Base-by-base conservation (phyloP, 2,113 vertebrate species). In the Syrrhaptes paradoxus region DNA sequence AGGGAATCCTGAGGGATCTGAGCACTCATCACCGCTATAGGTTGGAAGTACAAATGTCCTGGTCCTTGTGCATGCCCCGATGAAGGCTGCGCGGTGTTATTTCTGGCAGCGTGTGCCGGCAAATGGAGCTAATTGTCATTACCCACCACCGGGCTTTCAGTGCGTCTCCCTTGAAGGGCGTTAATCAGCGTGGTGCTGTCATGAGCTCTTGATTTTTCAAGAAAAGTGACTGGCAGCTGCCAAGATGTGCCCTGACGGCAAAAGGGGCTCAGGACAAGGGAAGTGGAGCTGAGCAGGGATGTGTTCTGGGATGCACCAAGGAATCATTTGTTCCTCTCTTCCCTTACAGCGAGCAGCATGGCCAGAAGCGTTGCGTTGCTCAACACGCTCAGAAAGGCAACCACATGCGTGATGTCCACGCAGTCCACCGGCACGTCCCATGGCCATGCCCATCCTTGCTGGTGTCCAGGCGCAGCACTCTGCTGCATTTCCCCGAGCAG, bases 381-480 rank as follows among this genome's bases (percentile, higher is more conserved):
- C 59, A 26, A 5, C 65, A 38, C 36, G 8, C 78, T 61, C 61
- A 5, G 74, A 16, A 49, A 34, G 55, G 61, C 10, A 26, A 2
- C 58, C 0, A 1, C 24, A 20, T 22, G 49, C 5, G 2, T 34
- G 5, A 32, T 7, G 51, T 36, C 55, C 52, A n/a, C 22, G 3
- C 26, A 34, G 34, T 20, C 36, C 38, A 13, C 11, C 1, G 34
- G 17, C 11, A 73, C 71, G 71, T 62, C 55, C 75, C 25, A 1
- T 5, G 24, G 26, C 86, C 22, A 0, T 2, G 8, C 1, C 0
- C 1, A 2, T 77, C 34, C 45, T 21, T 54, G 43, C 26, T 19
- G 6, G 29, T 3, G 0, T 25, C 45, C 55, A 73, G 78, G 48
- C 62, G 29, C 32, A 13, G 0, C 2, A 0, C 54, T 14, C 4